Evolutionary conservation across 2,797 vertebrate species (phyloP), one percentile per base, ranked within the genome.

Genomic region (Sebastes ruberrimus): DNA sequence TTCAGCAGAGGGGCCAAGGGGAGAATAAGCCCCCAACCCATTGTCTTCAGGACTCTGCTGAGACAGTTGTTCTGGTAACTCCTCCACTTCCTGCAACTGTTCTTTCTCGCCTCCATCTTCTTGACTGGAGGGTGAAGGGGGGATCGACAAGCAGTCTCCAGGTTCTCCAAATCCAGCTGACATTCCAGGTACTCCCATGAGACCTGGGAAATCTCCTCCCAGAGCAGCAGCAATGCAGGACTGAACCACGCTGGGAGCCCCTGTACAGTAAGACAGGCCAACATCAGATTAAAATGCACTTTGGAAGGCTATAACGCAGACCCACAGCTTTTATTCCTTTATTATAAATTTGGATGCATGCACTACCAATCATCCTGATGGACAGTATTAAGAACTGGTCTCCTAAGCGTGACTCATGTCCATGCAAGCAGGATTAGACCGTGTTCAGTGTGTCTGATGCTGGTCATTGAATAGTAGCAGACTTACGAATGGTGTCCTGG

Each of bases 401-500:
- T 67, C 23, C 28, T 42, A 20, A 46, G 35, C 1, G 0, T 59
- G 55, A 55, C 42, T 65, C 66, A 3, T 69, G 81, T 73, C 23
- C 16, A 75, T 13, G 56, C 61, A 73, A 25, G 25, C 11, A 73
- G 23, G 28, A 73, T 60, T 61, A 77, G 10, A 68, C 2, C 7
- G 20, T 71, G 23, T 60, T 76, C 18, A 55, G 32, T 33, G 49
- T 74, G 23, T 64, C 7, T n/a, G 14, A 78, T 66, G 56, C 25
- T 67, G 2, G 13, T 42, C 35, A 64, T 3, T 55, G 22, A 84
- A 68, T 7, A 85, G 20, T 13, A 77, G 46, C 53, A 78, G 20
- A 90, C 97, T 96, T 92, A 98, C 97, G 93, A 72, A 95, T 89
- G 27, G 92, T 89, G 78, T 97, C 96, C 68, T 96, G 96, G 28